Evolutionary conservation across 2,797 vertebrate species (phyloP).

Genomic region (Eospalax fontanierii): DNA sequence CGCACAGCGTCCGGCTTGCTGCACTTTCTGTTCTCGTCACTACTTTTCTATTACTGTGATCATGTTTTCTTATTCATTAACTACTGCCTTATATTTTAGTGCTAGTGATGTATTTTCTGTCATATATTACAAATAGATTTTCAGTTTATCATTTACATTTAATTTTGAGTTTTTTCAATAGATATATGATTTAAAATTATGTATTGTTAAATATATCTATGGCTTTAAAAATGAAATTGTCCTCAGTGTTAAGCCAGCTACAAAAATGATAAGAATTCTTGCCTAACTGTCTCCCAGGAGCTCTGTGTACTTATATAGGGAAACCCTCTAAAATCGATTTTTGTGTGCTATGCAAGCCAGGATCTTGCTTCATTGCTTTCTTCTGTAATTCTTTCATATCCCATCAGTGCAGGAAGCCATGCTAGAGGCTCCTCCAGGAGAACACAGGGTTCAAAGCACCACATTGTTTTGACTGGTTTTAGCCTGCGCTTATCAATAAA

Average conservation of each 20-base stretch:
- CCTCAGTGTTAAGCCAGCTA: neutral
- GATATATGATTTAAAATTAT: neutral
- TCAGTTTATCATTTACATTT: neutral
- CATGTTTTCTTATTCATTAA: conserved; percentile 12
- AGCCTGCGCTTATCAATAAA: neutral
- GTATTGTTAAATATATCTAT: neutral
- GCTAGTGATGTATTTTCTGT: too few species aligned
- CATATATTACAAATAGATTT: neutral
- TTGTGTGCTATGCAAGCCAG: neutral
- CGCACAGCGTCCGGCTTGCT: too few species aligned
- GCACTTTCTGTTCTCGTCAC: neutral
- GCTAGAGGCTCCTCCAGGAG: neutral
- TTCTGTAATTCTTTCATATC: neutral
- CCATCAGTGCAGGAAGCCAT: too few species aligned
- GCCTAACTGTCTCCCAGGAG: neutral
- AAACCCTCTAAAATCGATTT: neutral
- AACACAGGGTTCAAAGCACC: neutral
- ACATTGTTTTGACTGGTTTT: neutral
- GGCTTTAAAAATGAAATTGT: conserved; percentile 8
- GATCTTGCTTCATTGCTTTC: neutral
- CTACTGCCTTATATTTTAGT: neutral
- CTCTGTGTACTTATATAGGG: neutral
- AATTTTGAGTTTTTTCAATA: conserved; percentile 21
- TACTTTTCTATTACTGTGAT: neutral
- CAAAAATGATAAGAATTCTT: neutral